These are phyloP conservation scores for Nixonia krombeini DNA, from an alignment of 1,140 invertebrate species.

Conservation along the genomic window DNA sequence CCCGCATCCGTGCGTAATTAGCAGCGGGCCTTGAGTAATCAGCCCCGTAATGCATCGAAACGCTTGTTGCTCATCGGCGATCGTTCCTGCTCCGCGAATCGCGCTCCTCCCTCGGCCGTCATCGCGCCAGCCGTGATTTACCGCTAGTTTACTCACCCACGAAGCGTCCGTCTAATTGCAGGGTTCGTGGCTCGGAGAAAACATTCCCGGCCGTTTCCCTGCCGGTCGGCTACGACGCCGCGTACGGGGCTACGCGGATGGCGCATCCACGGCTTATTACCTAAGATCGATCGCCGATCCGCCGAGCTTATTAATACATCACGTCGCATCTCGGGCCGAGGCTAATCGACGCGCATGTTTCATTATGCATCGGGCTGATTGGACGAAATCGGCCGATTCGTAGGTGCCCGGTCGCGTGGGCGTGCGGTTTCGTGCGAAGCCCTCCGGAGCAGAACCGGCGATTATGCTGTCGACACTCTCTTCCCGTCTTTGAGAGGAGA, in stretches of 20 bases:
- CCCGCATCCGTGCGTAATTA: too few relatives aligned
- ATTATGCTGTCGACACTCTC: conserved; percentile 67
- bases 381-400: conserved; percentile 7
- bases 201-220: conserved; percentile 44
- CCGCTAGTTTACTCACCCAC: conserved; percentile 63
- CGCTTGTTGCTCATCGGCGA: conserved; percentile 23
- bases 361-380: not conserved
- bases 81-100: too few relatives aligned
- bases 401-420: conserved; percentile 50
- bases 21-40: too few relatives aligned
- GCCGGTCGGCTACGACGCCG: too few relatives aligned
- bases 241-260: conserved; percentile 26
- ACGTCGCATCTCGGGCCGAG: conserved; percentile 12
- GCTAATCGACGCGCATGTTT: not conserved
- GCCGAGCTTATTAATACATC: conserved; percentile 21
- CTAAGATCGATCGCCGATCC: conserved; percentile 27
- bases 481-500: conserved; percentile 31
- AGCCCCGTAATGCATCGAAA: conserved; percentile 16
- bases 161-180: conserved; percentile 65
- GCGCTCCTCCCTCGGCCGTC: conserved; percentile 44
- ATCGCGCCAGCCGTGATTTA: conserved; percentile 62
- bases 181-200: conserved; percentile 55
- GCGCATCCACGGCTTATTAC: conserved; percentile 31
- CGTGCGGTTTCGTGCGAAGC: conserved; percentile 52
- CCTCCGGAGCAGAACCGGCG: conserved; percentile 52